Base-by-base conservation (phyloP, 2,888 invertebrate species). In the Antheraea yamamai region DNA sequence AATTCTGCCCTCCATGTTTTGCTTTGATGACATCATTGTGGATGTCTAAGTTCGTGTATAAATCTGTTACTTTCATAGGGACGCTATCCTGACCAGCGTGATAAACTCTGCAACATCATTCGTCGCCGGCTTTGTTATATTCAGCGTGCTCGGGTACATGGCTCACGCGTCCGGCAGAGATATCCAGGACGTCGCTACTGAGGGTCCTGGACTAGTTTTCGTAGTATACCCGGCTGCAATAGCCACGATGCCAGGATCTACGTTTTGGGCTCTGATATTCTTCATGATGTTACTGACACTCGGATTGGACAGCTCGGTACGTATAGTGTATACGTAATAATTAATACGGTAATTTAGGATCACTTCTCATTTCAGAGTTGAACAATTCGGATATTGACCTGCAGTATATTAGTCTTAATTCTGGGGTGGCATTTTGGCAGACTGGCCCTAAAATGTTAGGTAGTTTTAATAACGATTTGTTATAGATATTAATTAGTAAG, bases 231-330 rank as follows among this genome's bases (percentile, higher is more conserved):
- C 99, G 0, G 99, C 99, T n/a, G 99, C 99, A 14, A 98, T 99
- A 76, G 98, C 99, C 0, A 99, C 99, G 0, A 98, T 99, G 98
- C 99, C 99, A 0, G 98, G 98, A 0, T 98, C 99, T 73, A 98
- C 98, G 18, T 98, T 99, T 91, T 99, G 99, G 99, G 98, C 99
- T 0, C 92, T 99, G 73, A 98, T 99, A 86, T 99, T 99, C 95
- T 99, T 99, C 89, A 98, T 99, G 97, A 99, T 99, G 99, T 95
- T 99, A 75, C 96, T 99, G n/a, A 99, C 99, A 0, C 95, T 99
- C 30, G 99, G 99, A 16, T 94, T 99, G 83, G 99, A 99, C 93
- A 99, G 99, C 90, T 99, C 99, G 88, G 99, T 99, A 73, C 81
- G 84, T 70, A 47, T 20, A 23, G 8, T 55, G 10, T n/a, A n/a